Base-by-base conservation (phyloP, 2,113 vertebrate genomes). In the Gadus macrocephalus region DNA sequence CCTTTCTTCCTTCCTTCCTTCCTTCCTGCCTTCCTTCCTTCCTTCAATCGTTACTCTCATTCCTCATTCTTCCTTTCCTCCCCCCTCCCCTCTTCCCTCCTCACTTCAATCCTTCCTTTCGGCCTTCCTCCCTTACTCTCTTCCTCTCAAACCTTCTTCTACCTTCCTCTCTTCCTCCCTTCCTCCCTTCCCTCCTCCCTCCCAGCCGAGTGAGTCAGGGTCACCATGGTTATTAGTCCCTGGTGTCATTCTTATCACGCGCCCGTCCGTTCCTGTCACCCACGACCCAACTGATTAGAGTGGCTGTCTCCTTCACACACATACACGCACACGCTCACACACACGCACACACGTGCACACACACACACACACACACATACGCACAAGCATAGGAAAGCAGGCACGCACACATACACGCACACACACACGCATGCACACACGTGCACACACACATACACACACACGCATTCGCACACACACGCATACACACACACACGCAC, bases 401-500 rank as follows among this genome's bases (percentile, higher is more conserved):
- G 22, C 22, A 25, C 22, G 61, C 49, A 69, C 53, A 65, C 56
- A 70, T 53, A 66, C 4, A 60, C 67, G 66, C 60, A 56, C 19
- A 64, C 62, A 69, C 53, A 59, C 35, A 25, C 35, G 3, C 19
- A 28, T 35, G 53, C 61, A 59, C 15, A 70, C 53, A 70, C 62
- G 65, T 22, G 66, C 14, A 15, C 53, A 56, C 53, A 56, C 53
- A 15, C 3, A 56, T 4, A 56, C 53, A 56, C 53, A 56, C 53
- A 56, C 53, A 56, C 53, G 15, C 53, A 56, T 14, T 3, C 16
- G 4, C 31, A 31, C 31, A 56, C 53, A 56, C 53, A 56, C 14
- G 14, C 53, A 1, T 19, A 3, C 59, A 61, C 59, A 20, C 17
- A 61, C 59, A 61, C 59, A 61, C 59, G 22, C 59, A 61, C 59